Evolutionary conservation across 2,797 vertebrate species (phyloP), one percentile per base, ranked within the genome.

Genomic region (Oryzias sinensis): DNA sequence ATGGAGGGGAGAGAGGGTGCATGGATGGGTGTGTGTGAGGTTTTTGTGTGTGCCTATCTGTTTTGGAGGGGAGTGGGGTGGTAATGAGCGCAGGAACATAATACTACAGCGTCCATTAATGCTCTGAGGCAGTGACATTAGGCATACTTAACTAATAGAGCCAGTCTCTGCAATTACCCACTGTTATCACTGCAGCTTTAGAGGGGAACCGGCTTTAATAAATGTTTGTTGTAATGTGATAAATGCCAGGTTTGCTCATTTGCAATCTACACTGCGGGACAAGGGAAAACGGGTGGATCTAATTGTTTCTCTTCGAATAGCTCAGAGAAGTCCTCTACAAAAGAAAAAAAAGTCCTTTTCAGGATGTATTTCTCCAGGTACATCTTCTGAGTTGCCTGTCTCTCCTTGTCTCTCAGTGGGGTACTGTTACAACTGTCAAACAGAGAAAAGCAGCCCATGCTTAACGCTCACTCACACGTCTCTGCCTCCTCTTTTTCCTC

Each of bases 81-180:
- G 87, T 92, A 92, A 92, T 91, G 89, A 93, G 89, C 76, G 70
- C 82, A 88, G 88, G 83, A 91, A 90, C 90, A 91, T 90, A 92
- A 92, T 92, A 91, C 90, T 90, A 91, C 86, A 83, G 83, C 89
- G 86, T 90, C 91, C 91, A 92, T 92, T 92, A 92, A 89, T 89
- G 91, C 89, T 91, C 83, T 81, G 88, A 90, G 88, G 90, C 87
- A 89, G 88, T 86, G 86, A 91, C 90, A 91, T 92, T 92, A 92
- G 88, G 84, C 90, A 90, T 90, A 91, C 89, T 92, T 92, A 92
- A 92, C 88, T 92, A 93, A 92, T 91, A 91, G 89, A 88, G 88
- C 88, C 88, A 89, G 88, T 90, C 86, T 87, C 89, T 90, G 90
- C 90, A 92, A 92, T 91, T 92, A 90, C 82, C 79, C 83, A 84